Evolutionary conservation across 2,888 invertebrate genomes (phyloP), one percentile per base, ranked within the genome.

Genomic region (Nymphalis urticae): DNA sequence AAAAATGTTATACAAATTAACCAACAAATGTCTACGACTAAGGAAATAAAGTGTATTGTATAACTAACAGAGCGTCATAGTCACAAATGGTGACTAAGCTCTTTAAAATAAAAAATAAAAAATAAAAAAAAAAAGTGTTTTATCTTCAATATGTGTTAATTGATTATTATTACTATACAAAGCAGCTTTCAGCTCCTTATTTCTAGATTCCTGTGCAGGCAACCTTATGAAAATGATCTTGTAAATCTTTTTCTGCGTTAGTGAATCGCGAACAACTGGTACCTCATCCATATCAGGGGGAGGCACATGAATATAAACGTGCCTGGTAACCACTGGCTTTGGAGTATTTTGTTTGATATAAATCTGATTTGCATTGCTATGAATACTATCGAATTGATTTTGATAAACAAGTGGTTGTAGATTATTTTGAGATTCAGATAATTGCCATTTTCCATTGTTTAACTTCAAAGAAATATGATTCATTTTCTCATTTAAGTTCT

Each of bases 191-290:
- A 83, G 62, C 50, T 75, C 77, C 6, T 69, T 68, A 60, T 78
- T 74, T 9, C 36, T 78, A n/a, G 94, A 93, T 68, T 95, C 94
- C 67, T 95, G 93, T 21, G 95, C 93, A 50, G 96, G 96, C 19
- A 95, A 94, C 86, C 96, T 96, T 84, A 96, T 96, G 90, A 96
- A 96, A 85, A 96, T 94, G 79, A 96, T 96, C 80, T 95, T 96
- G 89, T 96, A 95, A 77, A 94, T 94, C 77, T 95, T 96, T 81
- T 95, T 95, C 24, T 92, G 85, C 21, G 78, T 76, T 16, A 93
- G 88, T 1, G 86, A 85, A 63, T 93, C 85, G 0, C 92, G 90
- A 69, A 92, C 87, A 69, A 88, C 82, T n/a, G 93, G 93, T 71
- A 87, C 83, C 75, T 93, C 93, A 78, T 94, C 94, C 0, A 94